These are phyloP conservation scores for Pogonognathellus flavescens DNA, from an alignment of 1,140 invertebrate genomes.

Conservation along the genomic window DNA sequence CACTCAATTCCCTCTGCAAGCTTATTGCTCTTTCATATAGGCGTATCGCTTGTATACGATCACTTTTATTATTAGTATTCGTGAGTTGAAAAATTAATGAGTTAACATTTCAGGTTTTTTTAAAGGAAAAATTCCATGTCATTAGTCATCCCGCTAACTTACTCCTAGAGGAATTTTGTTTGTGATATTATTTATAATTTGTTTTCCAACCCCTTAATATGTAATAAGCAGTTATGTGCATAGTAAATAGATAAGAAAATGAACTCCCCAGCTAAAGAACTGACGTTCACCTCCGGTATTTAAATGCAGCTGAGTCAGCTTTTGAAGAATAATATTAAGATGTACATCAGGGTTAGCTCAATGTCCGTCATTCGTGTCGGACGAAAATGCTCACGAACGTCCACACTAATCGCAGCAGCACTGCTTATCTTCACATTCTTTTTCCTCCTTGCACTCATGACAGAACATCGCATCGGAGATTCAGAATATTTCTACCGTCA, in stretches of 20 bases:
- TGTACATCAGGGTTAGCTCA: conserved; percentile 61
- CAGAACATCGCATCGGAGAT: conserved; percentile 49
- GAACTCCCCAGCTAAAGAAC: not conserved
- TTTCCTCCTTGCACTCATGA: conserved; percentile 60
- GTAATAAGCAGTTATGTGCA: not conserved
- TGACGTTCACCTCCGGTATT: conserved; percentile 9
- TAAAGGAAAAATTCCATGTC: too few relatives aligned
- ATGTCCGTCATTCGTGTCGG: conserved; percentile 59
- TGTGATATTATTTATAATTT: too few relatives aligned
- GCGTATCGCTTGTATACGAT: too few relatives aligned
- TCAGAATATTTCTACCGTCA: conserved; percentile 54
- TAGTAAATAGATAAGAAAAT: not conserved
- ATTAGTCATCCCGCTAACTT: too few relatives aligned
- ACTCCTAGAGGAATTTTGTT: too few relatives aligned
- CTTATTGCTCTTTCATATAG: too few relatives aligned
- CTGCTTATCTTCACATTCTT: conserved; percentile 58
- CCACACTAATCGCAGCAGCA: conserved; percentile 44
- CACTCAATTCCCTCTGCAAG: too few relatives aligned
- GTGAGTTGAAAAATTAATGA: too few relatives aligned
- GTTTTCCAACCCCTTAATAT: not conserved
- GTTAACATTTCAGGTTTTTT: too few relatives aligned
- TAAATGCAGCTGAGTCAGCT: conserved; percentile 32
- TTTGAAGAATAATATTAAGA: conserved; percentile 49
- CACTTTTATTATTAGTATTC: too few relatives aligned
- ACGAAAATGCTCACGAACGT: conserved; percentile 57